phyloP scores from a whole-genome alignment of 1,140 invertebrate species.

The Ostrea edulis region DNA sequence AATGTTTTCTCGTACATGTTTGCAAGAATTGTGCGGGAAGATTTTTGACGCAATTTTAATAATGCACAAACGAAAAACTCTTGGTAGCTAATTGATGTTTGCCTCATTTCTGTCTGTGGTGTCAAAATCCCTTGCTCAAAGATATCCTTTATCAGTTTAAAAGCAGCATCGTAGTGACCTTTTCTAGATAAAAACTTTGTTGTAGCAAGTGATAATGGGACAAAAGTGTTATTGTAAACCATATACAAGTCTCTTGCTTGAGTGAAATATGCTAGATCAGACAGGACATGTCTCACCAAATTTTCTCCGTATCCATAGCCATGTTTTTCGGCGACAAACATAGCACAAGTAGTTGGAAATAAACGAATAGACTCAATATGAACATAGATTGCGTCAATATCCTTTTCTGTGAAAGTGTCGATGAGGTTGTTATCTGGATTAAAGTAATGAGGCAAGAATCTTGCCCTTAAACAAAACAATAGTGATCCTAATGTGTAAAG shows the following conservation, averaged over 20 bases:
- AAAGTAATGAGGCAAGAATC: conserved; percentile 50
- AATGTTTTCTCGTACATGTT: not conserved
- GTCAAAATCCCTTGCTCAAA: not conserved
- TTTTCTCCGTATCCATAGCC: not conserved
- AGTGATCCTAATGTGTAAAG: conserved; percentile 40
- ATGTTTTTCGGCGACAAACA: conserved; percentile 40
- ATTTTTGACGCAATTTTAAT: not conserved
- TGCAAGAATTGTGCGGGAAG: not conserved
- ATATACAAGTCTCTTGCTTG: not conserved
- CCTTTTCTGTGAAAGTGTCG: not conserved
- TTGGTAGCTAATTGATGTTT: not conserved
- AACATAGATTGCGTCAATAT: not conserved
- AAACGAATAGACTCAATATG: conserved; percentile 30
- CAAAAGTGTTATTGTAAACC: not conserved
- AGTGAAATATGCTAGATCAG: not conserved
- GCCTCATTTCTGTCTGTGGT: not conserved
- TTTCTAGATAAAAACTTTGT: not conserved
- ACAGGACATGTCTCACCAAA: not conserved
- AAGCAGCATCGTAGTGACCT: not conserved
- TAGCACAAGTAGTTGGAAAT: conserved; percentile 40
- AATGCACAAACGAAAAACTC: not conserved
- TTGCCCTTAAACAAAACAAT: conserved; percentile 6
- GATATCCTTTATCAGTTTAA: not conserved
- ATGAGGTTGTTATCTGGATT: conserved; percentile 51
- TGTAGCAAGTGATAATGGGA: not conserved